phyloP scores from a whole-genome alignment of 64 coral and sea anemone genomes.

The Porites lutea region DNA sequence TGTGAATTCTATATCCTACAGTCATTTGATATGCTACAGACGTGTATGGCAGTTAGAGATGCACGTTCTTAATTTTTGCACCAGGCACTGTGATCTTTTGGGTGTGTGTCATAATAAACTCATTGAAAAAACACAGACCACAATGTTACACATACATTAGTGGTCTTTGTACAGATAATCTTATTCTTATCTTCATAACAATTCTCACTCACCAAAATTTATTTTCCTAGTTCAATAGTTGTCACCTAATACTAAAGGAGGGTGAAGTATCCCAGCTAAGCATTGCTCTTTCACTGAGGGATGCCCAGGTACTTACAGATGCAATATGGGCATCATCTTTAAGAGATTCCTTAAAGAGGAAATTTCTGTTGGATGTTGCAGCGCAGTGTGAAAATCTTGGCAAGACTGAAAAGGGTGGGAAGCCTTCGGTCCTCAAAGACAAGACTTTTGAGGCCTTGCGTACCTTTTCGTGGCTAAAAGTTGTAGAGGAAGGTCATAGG shows the following conservation, averaged over 20 bases:
- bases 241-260: neutral
- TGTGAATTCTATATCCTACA: no score
- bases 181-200: neutral
- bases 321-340: constrained; percentile 8
- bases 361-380: no score
- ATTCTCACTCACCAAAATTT: neutral
- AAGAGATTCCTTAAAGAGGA: neutral
- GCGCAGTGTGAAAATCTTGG: no score
- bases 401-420: neutral
- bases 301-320: neutral
- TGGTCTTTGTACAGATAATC: no score
- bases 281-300: constrained; percentile 14
- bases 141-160: no score
- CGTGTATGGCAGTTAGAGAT: no score
- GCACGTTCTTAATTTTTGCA: no score
- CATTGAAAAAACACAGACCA: no score
- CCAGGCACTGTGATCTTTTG: no score
- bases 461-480: constrained; percentile 5
- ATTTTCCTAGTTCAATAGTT: neutral
- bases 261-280: neutral
- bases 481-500: neutral
- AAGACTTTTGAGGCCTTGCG: constrained; percentile 10
- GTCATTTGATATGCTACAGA: no score
- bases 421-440: constrained; percentile 11
- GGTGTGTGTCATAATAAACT: no score